Evolutionary conservation across 2,888 invertebrate genomes (phyloP).

Genomic region (Lasioglossum zephyrum): DNA sequence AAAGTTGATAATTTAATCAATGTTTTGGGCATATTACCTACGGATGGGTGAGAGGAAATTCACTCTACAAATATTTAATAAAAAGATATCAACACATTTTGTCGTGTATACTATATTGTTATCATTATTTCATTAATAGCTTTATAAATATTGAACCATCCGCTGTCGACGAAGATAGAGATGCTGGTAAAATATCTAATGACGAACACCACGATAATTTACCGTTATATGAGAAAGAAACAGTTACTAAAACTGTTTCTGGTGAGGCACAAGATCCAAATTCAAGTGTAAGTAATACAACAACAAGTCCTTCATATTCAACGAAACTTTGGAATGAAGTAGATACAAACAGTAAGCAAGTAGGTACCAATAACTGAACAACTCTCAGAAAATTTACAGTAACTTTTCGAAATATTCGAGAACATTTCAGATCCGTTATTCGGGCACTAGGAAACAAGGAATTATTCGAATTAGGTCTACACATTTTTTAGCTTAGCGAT

Average conservation of each 20-base stretch:
- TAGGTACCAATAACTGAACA: slow-evolving; percentile 29
- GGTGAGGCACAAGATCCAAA: slow-evolving; percentile 72
- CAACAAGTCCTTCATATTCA: slow-evolving; percentile 76
- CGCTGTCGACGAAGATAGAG: slow-evolving; percentile 87
- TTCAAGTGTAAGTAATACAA: slow-evolving; percentile 76
- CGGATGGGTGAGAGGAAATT: slow-evolving; percentile 87
- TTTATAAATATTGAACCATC: slow-evolving; percentile 90
- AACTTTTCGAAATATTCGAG: slow-evolving; percentile 7
- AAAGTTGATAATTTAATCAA: slow-evolving; percentile 87
- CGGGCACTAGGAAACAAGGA: not conserved
- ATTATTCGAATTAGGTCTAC: not conserved
- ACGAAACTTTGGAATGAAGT: slow-evolving; percentile 79
- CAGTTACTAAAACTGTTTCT: slow-evolving; percentile 84
- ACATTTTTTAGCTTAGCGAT: not conserved
- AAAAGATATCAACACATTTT: not conserved
- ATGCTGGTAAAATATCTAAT: slow-evolving; percentile 83
- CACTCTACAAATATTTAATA: not conserved
- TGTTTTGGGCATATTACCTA: slow-evolving; percentile 88
- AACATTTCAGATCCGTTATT: not conserved
- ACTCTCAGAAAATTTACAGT: not conserved
- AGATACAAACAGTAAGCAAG: slow-evolving; percentile 59
- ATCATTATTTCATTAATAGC: slow-evolving; percentile 79
- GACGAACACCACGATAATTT: slow-evolving; percentile 82
- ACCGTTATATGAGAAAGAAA: slow-evolving; percentile 79
- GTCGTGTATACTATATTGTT: slow-evolving; percentile 21